A percentile compares a stretch with the other conserved stretches of the same genome.
Evolutionary conservation across 2,113 vertebrate genomes (phyloP).

Genomic region (Phocoena phocoena): DNA sequence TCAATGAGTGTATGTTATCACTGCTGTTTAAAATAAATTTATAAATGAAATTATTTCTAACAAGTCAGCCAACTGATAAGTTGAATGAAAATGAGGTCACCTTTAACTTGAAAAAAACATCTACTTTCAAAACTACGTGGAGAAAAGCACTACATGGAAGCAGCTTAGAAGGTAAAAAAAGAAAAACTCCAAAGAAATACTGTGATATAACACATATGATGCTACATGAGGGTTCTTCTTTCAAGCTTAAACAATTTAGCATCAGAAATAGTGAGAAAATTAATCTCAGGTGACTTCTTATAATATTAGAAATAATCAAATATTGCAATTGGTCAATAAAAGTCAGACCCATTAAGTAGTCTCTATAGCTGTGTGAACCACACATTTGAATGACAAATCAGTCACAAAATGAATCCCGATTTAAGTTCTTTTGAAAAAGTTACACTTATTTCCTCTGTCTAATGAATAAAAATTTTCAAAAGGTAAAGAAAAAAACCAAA

Average conservation of each 20-base stretch:
- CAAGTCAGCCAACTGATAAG: neutral
- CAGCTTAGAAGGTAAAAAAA: neutral
- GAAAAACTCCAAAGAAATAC: neutral
- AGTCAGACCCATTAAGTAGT: neutral
- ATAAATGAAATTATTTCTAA: neutral
- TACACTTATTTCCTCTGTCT: neutral
- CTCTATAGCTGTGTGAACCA: neutral
- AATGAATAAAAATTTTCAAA: neutral
- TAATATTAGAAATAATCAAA: neutral
- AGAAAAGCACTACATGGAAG: neutral
- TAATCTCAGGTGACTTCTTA: neutral
- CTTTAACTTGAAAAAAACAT: conserved; percentile 3
- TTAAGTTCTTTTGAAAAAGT: neutral
- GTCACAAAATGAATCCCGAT: neutral
- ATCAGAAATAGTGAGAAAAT: neutral
- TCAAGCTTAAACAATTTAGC: neutral
- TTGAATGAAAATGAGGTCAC: neutral
- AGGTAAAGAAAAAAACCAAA: neutral
- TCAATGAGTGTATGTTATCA: neutral
- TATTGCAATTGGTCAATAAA: neutral
- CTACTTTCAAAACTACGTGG: neutral
- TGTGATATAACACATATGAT: neutral
- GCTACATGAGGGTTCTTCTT: neutral
- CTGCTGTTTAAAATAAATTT: neutral
- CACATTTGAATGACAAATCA: neutral